Conservation (phyloP, 1,140 invertebrate species). For the Sycophaga agraensis region DNA sequence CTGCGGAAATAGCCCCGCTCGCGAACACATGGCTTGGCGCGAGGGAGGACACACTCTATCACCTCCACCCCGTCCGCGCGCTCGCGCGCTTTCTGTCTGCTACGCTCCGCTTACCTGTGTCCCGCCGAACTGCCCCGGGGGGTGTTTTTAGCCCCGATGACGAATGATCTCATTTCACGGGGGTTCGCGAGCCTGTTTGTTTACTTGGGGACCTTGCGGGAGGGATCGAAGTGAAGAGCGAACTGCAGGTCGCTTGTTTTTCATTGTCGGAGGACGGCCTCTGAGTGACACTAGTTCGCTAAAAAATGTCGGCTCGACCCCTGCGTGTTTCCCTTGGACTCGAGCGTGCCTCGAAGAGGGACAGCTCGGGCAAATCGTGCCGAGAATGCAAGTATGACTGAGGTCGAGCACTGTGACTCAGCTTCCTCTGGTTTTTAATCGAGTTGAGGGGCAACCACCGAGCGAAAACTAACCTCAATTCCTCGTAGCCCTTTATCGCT, state of each 20-base stretch:
- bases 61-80: background rate
- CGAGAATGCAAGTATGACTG: background rate
- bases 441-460: background rate
- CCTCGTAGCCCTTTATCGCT: background rate
- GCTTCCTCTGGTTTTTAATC: constrained; percentile 3
- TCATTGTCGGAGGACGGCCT: no score
- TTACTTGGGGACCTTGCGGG: no score
- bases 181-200: no score
- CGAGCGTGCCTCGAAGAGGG: no score
- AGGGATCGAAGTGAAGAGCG: no score
- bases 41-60: background rate
- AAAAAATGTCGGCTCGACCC: no score
- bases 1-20: background rate
- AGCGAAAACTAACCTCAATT: constrained; percentile 29
- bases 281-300: no score
- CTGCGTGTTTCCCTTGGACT: no score
- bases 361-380: background rate
- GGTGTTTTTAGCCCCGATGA: no score
- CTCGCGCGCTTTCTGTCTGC: constrained; percentile 21
- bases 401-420: constrained; percentile 12
- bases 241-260: no score
- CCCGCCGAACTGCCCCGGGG: no score
- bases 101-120: background rate
- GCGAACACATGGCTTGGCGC: background rate
- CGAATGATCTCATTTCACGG: no score